phyloP scores from a whole-genome alignment of 2,888 invertebrate species.

The Ecdyonurus torrentis region DNA sequence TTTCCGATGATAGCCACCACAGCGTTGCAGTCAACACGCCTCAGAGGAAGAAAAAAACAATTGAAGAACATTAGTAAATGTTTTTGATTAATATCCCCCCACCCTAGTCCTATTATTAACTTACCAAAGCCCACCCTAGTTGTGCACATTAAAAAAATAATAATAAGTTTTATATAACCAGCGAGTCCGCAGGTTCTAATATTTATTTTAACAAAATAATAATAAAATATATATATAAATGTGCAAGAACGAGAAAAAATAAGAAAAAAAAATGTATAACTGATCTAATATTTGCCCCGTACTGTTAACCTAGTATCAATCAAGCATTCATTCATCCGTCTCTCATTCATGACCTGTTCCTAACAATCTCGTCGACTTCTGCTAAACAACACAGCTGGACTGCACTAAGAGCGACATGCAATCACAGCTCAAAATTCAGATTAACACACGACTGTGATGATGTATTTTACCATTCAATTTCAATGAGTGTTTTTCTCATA shows the following conservation, averaged over 20 bases:
- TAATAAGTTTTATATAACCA: background rate
- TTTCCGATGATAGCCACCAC: slow-evolving; percentile 8
- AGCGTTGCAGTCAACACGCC: slow-evolving; percentile 15
- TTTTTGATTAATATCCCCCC: slow-evolving; percentile 10
- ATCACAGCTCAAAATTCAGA: too few relatives aligned
- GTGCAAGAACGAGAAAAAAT: too few relatives aligned
- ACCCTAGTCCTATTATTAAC: background rate
- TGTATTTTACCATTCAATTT: too few relatives aligned
- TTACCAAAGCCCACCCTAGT: background rate
- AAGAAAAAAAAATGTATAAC: too few relatives aligned
- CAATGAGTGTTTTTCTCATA: too few relatives aligned
- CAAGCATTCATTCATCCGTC: background rate
- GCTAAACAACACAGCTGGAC: too few relatives aligned
- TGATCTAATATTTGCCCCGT: too few relatives aligned
- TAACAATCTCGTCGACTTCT: background rate
- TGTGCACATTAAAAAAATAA: background rate
- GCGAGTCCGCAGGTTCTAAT: background rate
- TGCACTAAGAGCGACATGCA: too few relatives aligned
- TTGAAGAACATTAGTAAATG: slow-evolving; percentile 19
- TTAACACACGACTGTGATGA: too few relatives aligned
- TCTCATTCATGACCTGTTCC: background rate
- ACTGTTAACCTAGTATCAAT: background rate
- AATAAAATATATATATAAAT: too few relatives aligned
- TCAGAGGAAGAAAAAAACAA: slow-evolving; percentile 19
- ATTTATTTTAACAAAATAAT: too few relatives aligned